Evolutionary conservation across 2,888 invertebrate species (phyloP).

Genomic region (Coremacera marginata): DNA sequence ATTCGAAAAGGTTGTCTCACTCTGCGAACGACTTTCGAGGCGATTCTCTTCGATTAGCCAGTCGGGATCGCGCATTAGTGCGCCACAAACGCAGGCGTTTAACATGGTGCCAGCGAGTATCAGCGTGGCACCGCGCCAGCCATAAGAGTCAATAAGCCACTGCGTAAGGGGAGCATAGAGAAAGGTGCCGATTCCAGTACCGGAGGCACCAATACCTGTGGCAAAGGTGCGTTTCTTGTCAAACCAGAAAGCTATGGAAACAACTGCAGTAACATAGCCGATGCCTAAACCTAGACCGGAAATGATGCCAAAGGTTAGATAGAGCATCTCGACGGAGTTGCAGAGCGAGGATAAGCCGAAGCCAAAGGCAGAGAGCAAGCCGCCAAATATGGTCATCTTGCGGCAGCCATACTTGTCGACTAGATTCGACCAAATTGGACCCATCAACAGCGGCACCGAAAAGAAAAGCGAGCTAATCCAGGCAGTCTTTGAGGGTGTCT

Average conservation of each 20-base stretch:
- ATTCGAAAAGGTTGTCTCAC: conserved; percentile 69
- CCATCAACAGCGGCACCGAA: conserved; percentile 87
- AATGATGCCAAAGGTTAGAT: conserved; percentile 87
- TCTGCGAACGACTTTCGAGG: conserved; percentile 68
- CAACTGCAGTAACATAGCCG: conserved; percentile 90
- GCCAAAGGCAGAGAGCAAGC: conserved; percentile 79
- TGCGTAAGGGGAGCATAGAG: conserved; percentile 88
- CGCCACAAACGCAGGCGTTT: conserved; percentile 87
- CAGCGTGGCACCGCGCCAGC: conserved; percentile 88
- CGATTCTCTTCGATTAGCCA: conserved; percentile 74
- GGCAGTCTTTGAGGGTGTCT: conserved; percentile 87
- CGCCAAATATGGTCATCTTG: conserved; percentile 81
- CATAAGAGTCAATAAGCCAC: conserved; percentile 78
- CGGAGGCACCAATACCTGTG: conserved; percentile 88
- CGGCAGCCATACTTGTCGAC: conserved; percentile 89
- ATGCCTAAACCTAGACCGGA: conserved; percentile 85
- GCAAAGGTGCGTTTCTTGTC: conserved; percentile 88
- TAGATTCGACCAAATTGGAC: conserved; percentile 77
- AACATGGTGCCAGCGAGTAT: conserved; percentile 86
- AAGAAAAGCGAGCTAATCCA: conserved; percentile 92
- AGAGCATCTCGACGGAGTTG: conserved; percentile 81
- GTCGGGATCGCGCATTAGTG: conserved; percentile 89
- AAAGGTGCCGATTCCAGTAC: conserved; percentile 91
- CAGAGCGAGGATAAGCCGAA: conserved; percentile 82
- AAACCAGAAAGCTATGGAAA: conserved; percentile 93